These are phyloP conservation scores for Cepphus grylle DNA, from an alignment of 2,113 vertebrate genomes.

Conservation along the genomic window DNA sequence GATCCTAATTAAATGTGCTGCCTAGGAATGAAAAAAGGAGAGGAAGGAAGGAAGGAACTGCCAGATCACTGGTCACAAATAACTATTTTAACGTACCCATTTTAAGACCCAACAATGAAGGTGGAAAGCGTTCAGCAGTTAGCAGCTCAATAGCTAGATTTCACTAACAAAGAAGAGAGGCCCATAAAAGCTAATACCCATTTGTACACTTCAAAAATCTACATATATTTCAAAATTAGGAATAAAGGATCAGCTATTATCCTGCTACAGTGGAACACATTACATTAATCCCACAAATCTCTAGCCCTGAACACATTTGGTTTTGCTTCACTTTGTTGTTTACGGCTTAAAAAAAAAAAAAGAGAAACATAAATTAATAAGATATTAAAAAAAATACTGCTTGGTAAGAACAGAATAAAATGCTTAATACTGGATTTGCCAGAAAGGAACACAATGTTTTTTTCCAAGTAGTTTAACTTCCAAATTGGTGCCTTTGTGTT, in stretches of 20 bases:
- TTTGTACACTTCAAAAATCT: not conserved
- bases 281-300: not conserved
- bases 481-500: not conserved
- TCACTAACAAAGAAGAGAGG: not conserved
- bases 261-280: not conserved
- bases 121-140: not conserved
- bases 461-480: not conserved
- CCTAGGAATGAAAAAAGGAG: not conserved
- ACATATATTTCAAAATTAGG: not conserved
- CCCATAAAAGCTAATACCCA: not conserved
- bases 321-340: not conserved
- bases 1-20: not conserved
- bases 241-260: not conserved
- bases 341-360: not conserved
- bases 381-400: not conserved
- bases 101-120: not conserved
- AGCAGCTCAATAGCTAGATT: not conserved
- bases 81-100: not conserved
- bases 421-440: slow-evolving; percentile 29
- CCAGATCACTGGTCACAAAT: not conserved
- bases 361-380: not conserved
- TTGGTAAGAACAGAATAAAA: not conserved
- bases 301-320: not conserved
- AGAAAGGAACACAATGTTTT: not conserved
- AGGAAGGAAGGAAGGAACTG: not conserved